Percentiles rank a stretch among this genome's conserved stretches.
phyloP scores from a whole-genome alignment of 2,888 invertebrate genomes.

The Perizoma affinitatum region DNA sequence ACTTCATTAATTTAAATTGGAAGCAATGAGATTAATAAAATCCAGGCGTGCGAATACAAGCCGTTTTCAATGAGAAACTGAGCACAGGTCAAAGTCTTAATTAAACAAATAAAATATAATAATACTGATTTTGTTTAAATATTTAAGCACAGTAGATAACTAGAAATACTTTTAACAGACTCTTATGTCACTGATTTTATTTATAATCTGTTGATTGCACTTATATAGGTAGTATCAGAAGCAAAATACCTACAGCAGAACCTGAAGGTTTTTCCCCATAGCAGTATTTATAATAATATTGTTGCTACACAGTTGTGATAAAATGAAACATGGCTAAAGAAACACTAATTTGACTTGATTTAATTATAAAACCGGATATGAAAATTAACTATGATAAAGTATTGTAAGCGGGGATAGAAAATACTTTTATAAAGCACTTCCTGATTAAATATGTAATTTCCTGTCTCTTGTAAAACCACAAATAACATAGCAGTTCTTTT shows the following conservation, averaged over 20 bases:
- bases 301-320: background rate
- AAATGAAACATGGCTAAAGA: background rate
- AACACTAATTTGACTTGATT: conserved; percentile 5
- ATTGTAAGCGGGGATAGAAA: conserved; percentile 15
- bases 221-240: conserved; percentile 4
- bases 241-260: background rate
- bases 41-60: background rate
- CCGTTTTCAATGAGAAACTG: too few relatives aligned
- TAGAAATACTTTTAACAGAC: too few relatives aligned
- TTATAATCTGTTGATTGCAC: conserved; percentile 3
- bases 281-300: background rate
- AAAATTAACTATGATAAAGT: conserved; percentile 25
- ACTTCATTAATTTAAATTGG: conserved; percentile 36
- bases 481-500: conserved; percentile 21
- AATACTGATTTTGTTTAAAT: too few relatives aligned
- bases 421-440: conserved; percentile 46
- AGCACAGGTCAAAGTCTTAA: too few relatives aligned
- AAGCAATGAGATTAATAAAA: conserved; percentile 1
- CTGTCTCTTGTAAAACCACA: conserved; percentile 45
- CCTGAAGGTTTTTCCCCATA: background rate
- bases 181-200: too few relatives aligned
- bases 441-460: conserved; percentile 59
- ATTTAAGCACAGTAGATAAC: too few relatives aligned
- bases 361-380: conserved; percentile 24
- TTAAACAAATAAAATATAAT: too few relatives aligned